Evolutionary conservation across 35 echinoderm and acorn worm species (phyloP), one percentile per base, ranked within the genome.

Genomic region (Amphiura filiformis): DNA sequence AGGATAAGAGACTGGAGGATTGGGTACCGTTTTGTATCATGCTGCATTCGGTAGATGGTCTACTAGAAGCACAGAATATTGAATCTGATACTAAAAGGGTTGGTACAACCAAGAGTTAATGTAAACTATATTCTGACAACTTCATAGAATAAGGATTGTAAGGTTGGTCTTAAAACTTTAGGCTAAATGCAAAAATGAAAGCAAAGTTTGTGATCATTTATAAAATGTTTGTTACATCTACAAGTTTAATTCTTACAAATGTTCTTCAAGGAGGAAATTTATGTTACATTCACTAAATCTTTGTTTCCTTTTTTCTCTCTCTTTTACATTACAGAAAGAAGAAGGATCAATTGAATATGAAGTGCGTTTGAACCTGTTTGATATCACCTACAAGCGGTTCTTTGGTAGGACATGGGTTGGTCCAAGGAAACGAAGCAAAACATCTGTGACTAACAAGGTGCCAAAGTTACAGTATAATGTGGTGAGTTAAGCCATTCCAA

Each of bases 341-440:
- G 83, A 89, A n/a, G 70, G 85, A 0, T 80, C 92, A 35, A 89
- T 88, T 11, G 93, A 99, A 52, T 92, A 99, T 84, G 84, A 87
- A 30, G 33, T 99, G 0, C 79, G 93, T 30, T 65, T 99, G 23
- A 94, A 84, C 70, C n/a, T 99, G 5, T 99, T 88, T 90, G 96
- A 99, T 38, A 37, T 94, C 83, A 92, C 96, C 39, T 99, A 86
- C 81, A 99, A 94, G 56, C 64, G 84, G 56, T 99, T 94, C 80
- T 95, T 99, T 92, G 96, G 96, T 0, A 92, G 39, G n/a, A 94
- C 96, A 61, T 92, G 93, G 86, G 81, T 90, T 1, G 96, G 96
- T 0, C 96, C 96, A 32, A 87, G 76, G 82, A 90, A 88, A 20
- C 49, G 20, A 0, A 61, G 40, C 42, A 94, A 94, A 65, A 90